phyloP scores from a whole-genome alignment of 2,888 invertebrate species.

The Allacma fusca region DNA sequence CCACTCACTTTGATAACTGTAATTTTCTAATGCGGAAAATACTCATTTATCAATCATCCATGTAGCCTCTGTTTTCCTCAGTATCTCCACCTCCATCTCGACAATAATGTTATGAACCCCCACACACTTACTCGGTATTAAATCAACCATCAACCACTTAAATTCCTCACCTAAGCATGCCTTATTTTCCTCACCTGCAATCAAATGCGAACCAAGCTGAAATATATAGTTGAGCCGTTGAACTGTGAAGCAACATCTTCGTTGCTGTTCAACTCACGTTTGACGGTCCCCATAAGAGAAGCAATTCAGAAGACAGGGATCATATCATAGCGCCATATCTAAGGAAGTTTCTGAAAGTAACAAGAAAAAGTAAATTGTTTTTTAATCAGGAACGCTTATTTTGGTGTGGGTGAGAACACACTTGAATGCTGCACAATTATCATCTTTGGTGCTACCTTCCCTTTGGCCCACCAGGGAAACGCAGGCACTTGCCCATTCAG shows the following conservation, averaged over 20 bases:
- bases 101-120: constrained; percentile 38
- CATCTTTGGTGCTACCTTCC: too few species aligned
- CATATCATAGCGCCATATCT: too few species aligned
- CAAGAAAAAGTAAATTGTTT: too few species aligned
- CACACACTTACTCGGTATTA: constrained; percentile 6
- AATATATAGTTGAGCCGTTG: background rate
- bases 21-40: constrained; percentile 61
- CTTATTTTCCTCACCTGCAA: constrained; percentile 18
- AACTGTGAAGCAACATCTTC: background rate
- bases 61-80: constrained; percentile 48
- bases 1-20: constrained; percentile 54
- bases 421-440: too few species aligned
- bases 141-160: constrained; percentile 10
- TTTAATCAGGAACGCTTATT: too few species aligned
- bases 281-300: background rate
- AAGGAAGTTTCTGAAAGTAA: too few species aligned
- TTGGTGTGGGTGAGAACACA: too few species aligned
- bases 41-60: constrained; percentile 61
- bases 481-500: too few species aligned
- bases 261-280: background rate
- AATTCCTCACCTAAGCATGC: constrained; percentile 15
- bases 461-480: too few species aligned
- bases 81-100: constrained; percentile 26
- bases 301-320: background rate
- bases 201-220: background rate